Evolutionary conservation across 2,113 vertebrate genomes (phyloP).

Genomic region (Anseranas semipalmata): DNA sequence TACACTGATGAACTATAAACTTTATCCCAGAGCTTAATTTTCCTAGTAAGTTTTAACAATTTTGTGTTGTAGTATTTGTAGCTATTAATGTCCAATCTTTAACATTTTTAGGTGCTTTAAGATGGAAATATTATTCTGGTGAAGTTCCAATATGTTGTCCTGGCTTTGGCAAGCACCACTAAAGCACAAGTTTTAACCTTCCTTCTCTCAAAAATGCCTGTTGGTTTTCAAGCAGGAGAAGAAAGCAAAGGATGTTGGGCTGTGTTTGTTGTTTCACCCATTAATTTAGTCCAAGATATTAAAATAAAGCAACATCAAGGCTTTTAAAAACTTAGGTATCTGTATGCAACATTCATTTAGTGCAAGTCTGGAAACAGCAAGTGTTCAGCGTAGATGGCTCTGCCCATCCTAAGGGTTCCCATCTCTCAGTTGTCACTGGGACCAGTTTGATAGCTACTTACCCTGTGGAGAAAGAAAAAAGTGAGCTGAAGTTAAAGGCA

Average conservation of each 20-base stretch:
- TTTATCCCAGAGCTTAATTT: not conserved
- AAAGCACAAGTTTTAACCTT: not conserved
- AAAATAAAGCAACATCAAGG: not conserved
- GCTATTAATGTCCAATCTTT: not conserved
- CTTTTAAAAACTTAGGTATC: not conserved
- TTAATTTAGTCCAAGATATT: not conserved
- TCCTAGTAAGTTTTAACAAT: not conserved
- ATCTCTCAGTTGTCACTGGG: not conserved
- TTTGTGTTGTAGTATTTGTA: not conserved
- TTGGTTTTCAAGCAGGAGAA: not conserved
- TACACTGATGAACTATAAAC: not conserved
- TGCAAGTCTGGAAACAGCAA: not conserved
- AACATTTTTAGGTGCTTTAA: not conserved
- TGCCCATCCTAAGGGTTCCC: not conserved
- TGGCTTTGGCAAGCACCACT: not conserved
- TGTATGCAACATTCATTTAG: not conserved
- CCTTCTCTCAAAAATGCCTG: not conserved
- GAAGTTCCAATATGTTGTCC: not conserved
- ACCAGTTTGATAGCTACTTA: not conserved
- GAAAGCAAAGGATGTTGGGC: not conserved
- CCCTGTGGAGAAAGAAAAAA: not conserved
- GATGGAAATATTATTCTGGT: not conserved
- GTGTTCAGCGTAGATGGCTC: not conserved
- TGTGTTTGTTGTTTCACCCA: not conserved
- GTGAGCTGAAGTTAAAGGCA: not conserved